Conservation (phyloP, 2,888 invertebrate species). For the Brachynemurus nebulosus region DNA sequence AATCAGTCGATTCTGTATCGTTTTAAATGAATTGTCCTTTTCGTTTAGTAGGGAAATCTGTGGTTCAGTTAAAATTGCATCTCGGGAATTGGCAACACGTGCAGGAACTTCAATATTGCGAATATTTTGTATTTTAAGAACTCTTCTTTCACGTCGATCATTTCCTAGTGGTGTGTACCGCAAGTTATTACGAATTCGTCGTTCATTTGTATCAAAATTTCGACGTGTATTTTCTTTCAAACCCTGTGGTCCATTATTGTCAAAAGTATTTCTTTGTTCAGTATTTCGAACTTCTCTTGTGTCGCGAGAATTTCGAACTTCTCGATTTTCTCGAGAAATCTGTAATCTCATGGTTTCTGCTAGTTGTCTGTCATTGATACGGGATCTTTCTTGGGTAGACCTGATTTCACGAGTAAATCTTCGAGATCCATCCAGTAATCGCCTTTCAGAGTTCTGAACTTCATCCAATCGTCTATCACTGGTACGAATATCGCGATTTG, state of each 20-base stretch:
- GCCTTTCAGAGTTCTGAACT: too few species aligned
- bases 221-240: neutral
- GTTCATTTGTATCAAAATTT: neutral
- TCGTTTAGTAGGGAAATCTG: conserved; percentile 1
- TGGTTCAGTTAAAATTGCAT: too few species aligned
- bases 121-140: too few species aligned
- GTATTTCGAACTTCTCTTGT: neutral
- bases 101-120: too few species aligned
- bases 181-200: neutral
- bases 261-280: neutral
- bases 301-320: neutral
- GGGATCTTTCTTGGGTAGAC: too few species aligned
- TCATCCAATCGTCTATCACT: too few species aligned
- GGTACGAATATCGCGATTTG: neutral
- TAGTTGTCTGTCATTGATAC: too few species aligned
- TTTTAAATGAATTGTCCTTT: neutral
- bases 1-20: neutral
- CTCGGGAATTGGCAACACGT: too few species aligned
- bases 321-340: neutral
- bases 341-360: too few species aligned
- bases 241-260: neutral
- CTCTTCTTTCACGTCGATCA: neutral
- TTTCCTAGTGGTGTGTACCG: neutral
- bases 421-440: too few species aligned
- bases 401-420: too few species aligned